These are phyloP conservation scores for Drosophila trapezifrons DNA, from an alignment of 1,140 invertebrate species.

Conservation along the genomic window DNA sequence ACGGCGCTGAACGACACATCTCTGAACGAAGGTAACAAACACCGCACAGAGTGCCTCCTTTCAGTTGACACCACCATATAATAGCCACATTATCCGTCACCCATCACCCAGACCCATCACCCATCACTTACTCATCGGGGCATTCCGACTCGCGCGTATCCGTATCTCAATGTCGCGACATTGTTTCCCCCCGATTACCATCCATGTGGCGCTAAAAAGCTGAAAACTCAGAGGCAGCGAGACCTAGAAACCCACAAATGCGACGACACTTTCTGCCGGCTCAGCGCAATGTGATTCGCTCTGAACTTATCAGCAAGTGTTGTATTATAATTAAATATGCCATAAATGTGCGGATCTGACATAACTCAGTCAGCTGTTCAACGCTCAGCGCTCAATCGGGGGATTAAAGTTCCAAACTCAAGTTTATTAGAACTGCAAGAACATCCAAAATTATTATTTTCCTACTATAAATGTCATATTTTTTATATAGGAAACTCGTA, in stretches of 20 bases:
- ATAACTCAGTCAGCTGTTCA: too few relatives aligned
- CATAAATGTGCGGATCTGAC: neutral
- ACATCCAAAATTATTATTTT: too few relatives aligned
- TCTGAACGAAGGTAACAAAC: conserved; percentile 78
- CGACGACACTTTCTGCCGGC: conserved; percentile 19
- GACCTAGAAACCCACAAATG: conserved; percentile 49
- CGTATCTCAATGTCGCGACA: conserved; percentile 49
- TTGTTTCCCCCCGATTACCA: conserved; percentile 30
- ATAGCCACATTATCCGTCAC: conserved; percentile 5
- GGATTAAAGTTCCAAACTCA: too few relatives aligned
- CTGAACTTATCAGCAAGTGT: conserved; percentile 26
- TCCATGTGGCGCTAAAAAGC: conserved; percentile 35
- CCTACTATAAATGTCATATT: neutral
- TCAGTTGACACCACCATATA: conserved; percentile 4
- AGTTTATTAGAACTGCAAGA: too few relatives aligned
- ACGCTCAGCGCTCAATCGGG: neutral
- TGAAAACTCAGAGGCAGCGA: conserved; percentile 15
- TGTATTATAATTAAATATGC: conserved; percentile 4
- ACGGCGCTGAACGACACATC: conserved; percentile 79
- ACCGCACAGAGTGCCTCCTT: neutral
- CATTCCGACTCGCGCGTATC: conserved; percentile 1
- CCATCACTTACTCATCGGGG: conserved; percentile 32
- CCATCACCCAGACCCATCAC: conserved; percentile 3
- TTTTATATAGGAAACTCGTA: neutral
- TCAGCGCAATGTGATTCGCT: conserved; percentile 35